Evolutionary conservation across 2,797 vertebrate genomes (phyloP).

Genomic region (Cebuella pygmaea): DNA sequence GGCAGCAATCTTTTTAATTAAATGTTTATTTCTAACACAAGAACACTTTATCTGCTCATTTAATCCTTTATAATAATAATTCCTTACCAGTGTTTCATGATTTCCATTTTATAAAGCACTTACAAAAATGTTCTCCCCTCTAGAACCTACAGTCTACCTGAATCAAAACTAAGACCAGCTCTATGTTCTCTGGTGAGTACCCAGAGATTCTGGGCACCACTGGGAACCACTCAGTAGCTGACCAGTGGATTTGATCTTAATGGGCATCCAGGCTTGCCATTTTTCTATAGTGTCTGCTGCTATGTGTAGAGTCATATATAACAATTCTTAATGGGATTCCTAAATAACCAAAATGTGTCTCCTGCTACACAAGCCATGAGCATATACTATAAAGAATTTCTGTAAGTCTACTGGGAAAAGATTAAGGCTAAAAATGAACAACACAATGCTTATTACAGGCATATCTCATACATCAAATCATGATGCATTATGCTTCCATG

Average conservation of each 20-base stretch:
- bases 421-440: background rate
- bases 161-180: background rate
- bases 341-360: background rate
- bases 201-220: background rate
- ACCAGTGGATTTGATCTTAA: background rate
- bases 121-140: background rate
- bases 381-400: background rate
- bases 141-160: background rate
- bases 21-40: slow-evolving; percentile 32
- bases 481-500: background rate
- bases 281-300: background rate
- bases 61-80: slow-evolving; percentile 54
- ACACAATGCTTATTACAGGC: background rate
- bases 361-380: background rate
- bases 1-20: slow-evolving; percentile 30
- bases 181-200: background rate
- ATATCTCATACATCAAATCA: background rate
- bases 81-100: background rate
- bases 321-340: background rate
- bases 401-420: slow-evolving; percentile 12
- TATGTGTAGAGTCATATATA: background rate
- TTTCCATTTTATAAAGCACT: slow-evolving; percentile 36
- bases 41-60: slow-evolving; percentile 34
- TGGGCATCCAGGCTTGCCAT: background rate
- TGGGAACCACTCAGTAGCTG: background rate